Percentiles rank a stretch among this genome's conserved stretches.
Evolutionary conservation across 1,140 invertebrate species (phyloP).

Genomic region (Rhagoletis pomonella): DNA sequence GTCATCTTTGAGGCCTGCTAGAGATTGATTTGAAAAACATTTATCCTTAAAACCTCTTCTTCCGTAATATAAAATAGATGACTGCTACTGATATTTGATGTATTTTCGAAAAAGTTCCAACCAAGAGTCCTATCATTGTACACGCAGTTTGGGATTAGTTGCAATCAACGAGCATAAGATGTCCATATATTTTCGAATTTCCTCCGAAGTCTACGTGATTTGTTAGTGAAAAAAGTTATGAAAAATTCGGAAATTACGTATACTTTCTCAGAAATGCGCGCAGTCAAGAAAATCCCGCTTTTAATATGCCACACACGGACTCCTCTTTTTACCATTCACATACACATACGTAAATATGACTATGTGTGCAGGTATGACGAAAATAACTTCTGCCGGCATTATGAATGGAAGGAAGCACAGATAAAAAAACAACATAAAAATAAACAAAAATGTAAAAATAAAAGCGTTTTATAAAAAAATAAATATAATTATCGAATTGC

Average conservation of each 20-base stretch:
- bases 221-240: no score
- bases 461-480: neutral
- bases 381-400: neutral
- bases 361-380: neutral
- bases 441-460: neutral
- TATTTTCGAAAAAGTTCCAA: no score
- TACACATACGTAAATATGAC: neutral
- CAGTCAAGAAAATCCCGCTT: neutral
- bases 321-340: neutral
- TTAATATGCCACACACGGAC: neutral
- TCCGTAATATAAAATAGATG: no score
- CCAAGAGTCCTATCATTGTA: no score
- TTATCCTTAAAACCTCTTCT: no score
- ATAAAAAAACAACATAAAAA: neutral
- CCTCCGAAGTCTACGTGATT: no score
- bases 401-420: conserved; percentile 11
- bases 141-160: no score
- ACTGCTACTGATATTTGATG: no score
- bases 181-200: no score
- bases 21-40: no score
- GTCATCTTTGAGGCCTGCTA: no score
- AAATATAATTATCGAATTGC: neutral
- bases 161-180: no score
- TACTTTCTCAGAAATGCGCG: neutral
- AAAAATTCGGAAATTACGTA: neutral